Percentiles rank a stretch among this genome's conserved stretches.
Evolutionary conservation across 2,888 invertebrate genomes (phyloP).

Genomic region (Cistogaster globosa): DNA sequence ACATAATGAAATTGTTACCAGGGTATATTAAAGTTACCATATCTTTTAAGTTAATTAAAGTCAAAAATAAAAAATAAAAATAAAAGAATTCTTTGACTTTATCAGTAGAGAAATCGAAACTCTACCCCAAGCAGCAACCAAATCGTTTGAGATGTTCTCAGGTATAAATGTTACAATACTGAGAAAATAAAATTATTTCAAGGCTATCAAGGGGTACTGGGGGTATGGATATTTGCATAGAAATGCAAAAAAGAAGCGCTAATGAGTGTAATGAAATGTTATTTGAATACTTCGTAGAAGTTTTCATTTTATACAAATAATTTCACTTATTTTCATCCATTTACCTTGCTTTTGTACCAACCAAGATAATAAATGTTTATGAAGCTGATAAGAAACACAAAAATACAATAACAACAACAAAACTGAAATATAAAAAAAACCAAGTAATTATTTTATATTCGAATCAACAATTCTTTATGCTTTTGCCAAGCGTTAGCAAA

Average conservation of each 20-base stretch:
- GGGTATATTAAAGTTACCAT: slow-evolving; percentile 33
- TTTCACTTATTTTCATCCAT: too few species aligned
- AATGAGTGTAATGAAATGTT: slow-evolving; percentile 69
- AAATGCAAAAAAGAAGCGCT: slow-evolving; percentile 45
- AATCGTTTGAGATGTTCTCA: slow-evolving; percentile 14
- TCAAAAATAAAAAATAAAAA: slow-evolving; percentile 46
- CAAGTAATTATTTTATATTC: slow-evolving; percentile 31
- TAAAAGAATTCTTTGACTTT: slow-evolving; percentile 22
- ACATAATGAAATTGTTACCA: not conserved
- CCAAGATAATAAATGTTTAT: slow-evolving; percentile 56
- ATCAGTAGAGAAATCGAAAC: not conserved
- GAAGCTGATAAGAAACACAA: slow-evolving; percentile 42
- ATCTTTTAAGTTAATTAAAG: slow-evolving; percentile 73
- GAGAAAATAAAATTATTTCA: slow-evolving; percentile 12
- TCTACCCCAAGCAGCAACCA: not conserved
- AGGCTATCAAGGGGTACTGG: not conserved
- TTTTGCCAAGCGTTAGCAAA: slow-evolving; percentile 2
- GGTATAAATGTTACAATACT: slow-evolving; percentile 10
- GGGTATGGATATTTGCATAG: slow-evolving; percentile 24
- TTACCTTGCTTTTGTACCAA: slow-evolving; percentile 15
- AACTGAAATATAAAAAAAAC: not conserved
- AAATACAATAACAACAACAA: not conserved
- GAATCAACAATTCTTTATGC: slow-evolving; percentile 39
- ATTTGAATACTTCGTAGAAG: slow-evolving; percentile 55
- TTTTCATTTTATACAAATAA: not conserved